Evolutionary conservation across 2,797 vertebrate genomes (phyloP), one percentile per base, ranked within the genome.

Genomic region (Cryptoprocta ferox): DNA sequence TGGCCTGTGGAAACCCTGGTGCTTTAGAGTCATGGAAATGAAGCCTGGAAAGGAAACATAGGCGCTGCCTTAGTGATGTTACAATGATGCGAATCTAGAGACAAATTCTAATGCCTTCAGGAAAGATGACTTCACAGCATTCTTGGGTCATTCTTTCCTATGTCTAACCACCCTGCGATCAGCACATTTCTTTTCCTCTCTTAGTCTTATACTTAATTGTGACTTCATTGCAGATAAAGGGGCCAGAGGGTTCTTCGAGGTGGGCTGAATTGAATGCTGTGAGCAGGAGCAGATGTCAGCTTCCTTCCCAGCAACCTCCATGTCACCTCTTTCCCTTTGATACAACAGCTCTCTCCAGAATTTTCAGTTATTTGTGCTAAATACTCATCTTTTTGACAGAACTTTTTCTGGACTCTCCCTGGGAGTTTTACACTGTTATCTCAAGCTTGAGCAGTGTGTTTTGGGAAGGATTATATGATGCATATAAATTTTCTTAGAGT

Each of bases 221-320:
- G 91, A 94, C 50, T 88, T 93, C 30, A 65, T 30, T 89, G 6
- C 30, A 92, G 56, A 59, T 59, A 6, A 59, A 59, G 24, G 65
- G 37, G 45, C 42, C 24, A 39, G 66, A 68, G 61, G 93, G 71
- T 28, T n/a, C 90, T 96, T 92, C 4, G 95, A 98, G 98, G 97
- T 98, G 97, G 98, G 93, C 82, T 1, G 37, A 82, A 61, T 42
- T 68, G 91, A 98, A 93, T 8, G 28, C 63, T 87, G 26, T 93
- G 86, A 92, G 28, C 0, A 39, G 78, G 93, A 0, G 5, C 97
- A 95, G 96, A 95, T 97, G 97, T 98, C 63, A 21, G 68, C 79
- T 97, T 95, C 84, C 63, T 95, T 98, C 84, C 85, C 94, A 94
- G 80, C 70, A 95, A 24, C 45, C 15, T 53, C 91, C 88, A 80